Evolutionary conservation across 2,888 invertebrate genomes (phyloP), one percentile per base, ranked within the genome.

Genomic region (Cheilosia impressa): DNA sequence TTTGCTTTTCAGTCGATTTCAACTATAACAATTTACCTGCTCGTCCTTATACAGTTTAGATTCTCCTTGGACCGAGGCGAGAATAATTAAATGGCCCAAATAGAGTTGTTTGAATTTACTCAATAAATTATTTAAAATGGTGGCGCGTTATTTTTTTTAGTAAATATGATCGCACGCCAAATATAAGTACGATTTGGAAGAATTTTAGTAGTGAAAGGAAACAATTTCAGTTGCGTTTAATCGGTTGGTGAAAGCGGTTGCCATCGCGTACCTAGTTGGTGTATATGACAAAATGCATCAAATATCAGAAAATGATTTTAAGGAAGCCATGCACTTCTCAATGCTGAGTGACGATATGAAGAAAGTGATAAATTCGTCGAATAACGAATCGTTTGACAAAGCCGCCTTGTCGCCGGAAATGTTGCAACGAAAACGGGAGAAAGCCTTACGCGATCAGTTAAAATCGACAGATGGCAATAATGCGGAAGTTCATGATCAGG

Each of bases 11-110:
- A 95, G 95, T 94, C 94, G 73, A 91, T 95, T 60, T 93, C 94
- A 85, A 95, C 94, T 89, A 95, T 95, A 60, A 94, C 95, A 1
- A 94, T 95, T 73, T 95, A 95, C 89, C 91, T 95, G 71, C 94
- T 95, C 57, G 95, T 95, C 2, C 90, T 95, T 45, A 92, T 95
- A 58, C 95, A 95, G 90, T 95, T 95, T 92, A 95, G 95, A 92
- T 94, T 95, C 77, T 93, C 94, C 13, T 17, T 90, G 93, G 81
- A 88, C 80, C 57, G 57, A 34, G 63, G 80, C 47, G 80, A 53
- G 9, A 22, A 31, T 17, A 43, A 68, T 17, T 43, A 60, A 24
- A 1, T 19, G 19, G 10, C 5, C 52, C 10, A 24, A 50, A 52
- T 66, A 15, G 10, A 41, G 1, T 9, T 69, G 15, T 34, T 38